Evolutionary conservation across 1,140 invertebrate genomes (phyloP).

Genomic region (Bombus ignitus): DNA sequence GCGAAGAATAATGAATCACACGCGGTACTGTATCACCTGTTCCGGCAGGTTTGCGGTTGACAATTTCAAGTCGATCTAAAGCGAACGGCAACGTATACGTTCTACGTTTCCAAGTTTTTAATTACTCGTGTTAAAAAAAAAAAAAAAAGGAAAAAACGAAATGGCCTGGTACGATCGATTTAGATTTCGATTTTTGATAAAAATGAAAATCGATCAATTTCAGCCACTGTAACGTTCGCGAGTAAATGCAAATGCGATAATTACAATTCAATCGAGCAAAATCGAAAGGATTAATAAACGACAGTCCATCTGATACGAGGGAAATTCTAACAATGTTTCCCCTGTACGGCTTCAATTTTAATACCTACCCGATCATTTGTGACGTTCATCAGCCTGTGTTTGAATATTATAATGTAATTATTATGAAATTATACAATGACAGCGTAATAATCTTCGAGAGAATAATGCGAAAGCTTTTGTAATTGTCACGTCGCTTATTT

Average conservation of each 20-base stretch:
- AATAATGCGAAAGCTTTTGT: conserved; percentile 54
- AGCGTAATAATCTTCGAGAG: conserved; percentile 56
- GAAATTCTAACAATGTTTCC: conserved; percentile 15
- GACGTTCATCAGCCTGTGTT: conserved; percentile 30
- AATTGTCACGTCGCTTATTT: conserved; percentile 62
- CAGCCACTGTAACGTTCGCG: neutral
- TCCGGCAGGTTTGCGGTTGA: neutral
- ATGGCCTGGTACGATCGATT: neutral
- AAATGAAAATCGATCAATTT: too few species aligned
- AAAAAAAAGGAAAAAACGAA: too few species aligned
- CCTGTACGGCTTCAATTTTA: conserved; percentile 22
- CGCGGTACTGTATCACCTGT: conserved; percentile 21
- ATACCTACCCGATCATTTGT: conserved; percentile 31
- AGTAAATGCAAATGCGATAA: neutral
- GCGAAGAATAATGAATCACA: conserved; percentile 49
- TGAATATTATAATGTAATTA: conserved; percentile 60
- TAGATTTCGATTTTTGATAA: neutral
- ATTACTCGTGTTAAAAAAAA: too few species aligned
- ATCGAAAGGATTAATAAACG: neutral
- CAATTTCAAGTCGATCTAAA: neutral
- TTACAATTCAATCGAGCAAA: neutral
- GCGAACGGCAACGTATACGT: too few species aligned
- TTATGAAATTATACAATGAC: conserved; percentile 50
- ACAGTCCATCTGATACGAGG: neutral
- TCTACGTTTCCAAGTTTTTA: too few species aligned